Base-by-base conservation (phyloP, 1,140 invertebrate genomes). In the Megalopta genalis region DNA sequence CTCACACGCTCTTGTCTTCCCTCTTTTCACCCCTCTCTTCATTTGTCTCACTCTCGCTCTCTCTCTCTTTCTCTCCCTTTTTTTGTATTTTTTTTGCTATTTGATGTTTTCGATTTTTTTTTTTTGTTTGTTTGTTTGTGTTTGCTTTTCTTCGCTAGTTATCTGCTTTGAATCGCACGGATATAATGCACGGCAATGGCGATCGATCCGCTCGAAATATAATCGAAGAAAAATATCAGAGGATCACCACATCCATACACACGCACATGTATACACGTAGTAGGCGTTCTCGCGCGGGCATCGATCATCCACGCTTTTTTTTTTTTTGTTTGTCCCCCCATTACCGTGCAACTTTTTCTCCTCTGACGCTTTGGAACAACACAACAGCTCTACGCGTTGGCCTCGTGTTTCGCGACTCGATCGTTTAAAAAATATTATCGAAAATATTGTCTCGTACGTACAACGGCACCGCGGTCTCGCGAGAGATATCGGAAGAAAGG, bases 401-500 rank as follows among this genome's bases (percentile, higher is more conserved):
- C 81, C 73, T 86, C 85, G 85, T 86, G 85, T 83, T 86, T 86
- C 84, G 85, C 85, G 74, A 78, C 67, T 86, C 81, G 70, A 80
- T 85, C 80, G 83, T 85, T 81, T 85, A 86, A 86, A 86, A 86
- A 86, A 86, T 86, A 86, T 86, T 86, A 86, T 86, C 85, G 85
- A 86, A 86, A 86, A 86, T 86, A 86, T 86, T 86, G 85, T 86
- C 85, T 85, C 83, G 80, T 86, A 86, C 83, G 64, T 86, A 85
- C 74, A 86, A 85, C 52, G 75, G 76, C 79, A 80, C 82, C 84
- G 83, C 84, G 83, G 70, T 57, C 71, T n/a, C 37, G 70, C 16
- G 18, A 52, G 49, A 52, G 49, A 80, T 27, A 23, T 63, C 68
- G 46, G n/a, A 78, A 60, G 66, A 77, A 74, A 62, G 77, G 71